Evolutionary conservation across 2,888 invertebrate genomes (phyloP), one percentile per base, ranked within the genome.

Genomic region (Ischnus inquisitorius): DNA sequence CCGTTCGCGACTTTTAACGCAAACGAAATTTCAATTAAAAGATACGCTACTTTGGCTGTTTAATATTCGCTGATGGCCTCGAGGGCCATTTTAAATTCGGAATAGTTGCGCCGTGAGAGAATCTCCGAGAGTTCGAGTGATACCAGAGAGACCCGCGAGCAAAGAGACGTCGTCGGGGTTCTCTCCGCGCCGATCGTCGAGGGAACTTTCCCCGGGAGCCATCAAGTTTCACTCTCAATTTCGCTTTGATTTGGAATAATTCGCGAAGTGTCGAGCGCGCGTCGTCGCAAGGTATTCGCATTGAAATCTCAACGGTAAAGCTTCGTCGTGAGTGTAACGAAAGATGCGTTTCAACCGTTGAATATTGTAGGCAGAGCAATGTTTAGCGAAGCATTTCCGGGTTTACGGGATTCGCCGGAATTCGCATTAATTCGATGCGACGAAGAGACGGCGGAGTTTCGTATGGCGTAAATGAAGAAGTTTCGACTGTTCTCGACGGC

Each of bases 51-150:
- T 51, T 16, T 25, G 76, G 69, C 69, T 85, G 80, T 64, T 82
- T 75, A 83, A 86, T 85, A 85, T 85, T 86, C 83, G 79, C 43
- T 54, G 57, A 79, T 12, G 12, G 67, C 65, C 82, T 85, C 84
- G 76, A 64, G 86, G 74, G 85, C 69, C 74, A 85, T 86, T 85
- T 82, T 79, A 78, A 79, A 87, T 83, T 84, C 83, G 68, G 60
- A 77, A 86, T 84, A 82, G 74, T 67, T 28, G 48, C 51, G 34
- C 41, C 19, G 39, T 34, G 19, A 46, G 62, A 46, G 62, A 34
- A 28, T 34, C 34, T 51, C 25, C 16, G 43, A 72, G 43, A 39
- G 22, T 25, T 25, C 54, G 22, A 14, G 54, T 22, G 10, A 54
- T 54, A 22, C 54, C 54, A 10, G 34, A 28, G 64, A 51, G 79